Conservation (phyloP, 2,888 invertebrate genomes). For the Euplexia lucipara region DNA sequence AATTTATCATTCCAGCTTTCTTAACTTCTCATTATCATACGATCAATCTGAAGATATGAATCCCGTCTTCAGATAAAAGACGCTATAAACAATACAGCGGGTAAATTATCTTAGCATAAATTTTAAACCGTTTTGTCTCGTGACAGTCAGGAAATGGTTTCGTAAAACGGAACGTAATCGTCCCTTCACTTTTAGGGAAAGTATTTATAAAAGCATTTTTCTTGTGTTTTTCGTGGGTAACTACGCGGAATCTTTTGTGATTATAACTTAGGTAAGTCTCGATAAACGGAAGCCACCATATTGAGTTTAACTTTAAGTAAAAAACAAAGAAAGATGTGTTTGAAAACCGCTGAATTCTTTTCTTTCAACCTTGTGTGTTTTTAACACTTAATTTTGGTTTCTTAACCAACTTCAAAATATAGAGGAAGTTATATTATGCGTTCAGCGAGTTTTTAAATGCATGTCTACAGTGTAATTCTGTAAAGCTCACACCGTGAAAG, state of each 20-base stretch:
- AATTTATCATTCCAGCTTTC: background rate
- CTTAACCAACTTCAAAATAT: too few relatives aligned
- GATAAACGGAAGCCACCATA: background rate
- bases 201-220: slow-evolving; percentile 39
- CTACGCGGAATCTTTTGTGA: slow-evolving; percentile 21
- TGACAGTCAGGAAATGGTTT: slow-evolving; percentile 49
- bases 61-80: slow-evolving; percentile 32
- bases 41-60: slow-evolving; percentile 40
- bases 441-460: too few relatives aligned
- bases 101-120: slow-evolving; percentile 60
- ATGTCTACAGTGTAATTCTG: too few relatives aligned
- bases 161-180: slow-evolving; percentile 48
- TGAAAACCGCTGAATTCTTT: too few relatives aligned
- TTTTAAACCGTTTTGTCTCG: slow-evolving; percentile 52
- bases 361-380: too few relatives aligned
- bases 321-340: too few relatives aligned
- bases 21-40: slow-evolving; percentile 29
- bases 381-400: too few relatives aligned
- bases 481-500: too few relatives aligned
- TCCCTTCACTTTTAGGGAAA: slow-evolving; percentile 23
- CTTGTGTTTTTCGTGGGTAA: slow-evolving; percentile 17
- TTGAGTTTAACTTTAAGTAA: too few relatives aligned
- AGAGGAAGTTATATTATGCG: too few relatives aligned
- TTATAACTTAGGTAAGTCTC: background rate
- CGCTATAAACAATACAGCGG: slow-evolving; percentile 23